phyloP scores from a whole-genome alignment of 1,140 invertebrate species.

The Bacillus rossius region DNA sequence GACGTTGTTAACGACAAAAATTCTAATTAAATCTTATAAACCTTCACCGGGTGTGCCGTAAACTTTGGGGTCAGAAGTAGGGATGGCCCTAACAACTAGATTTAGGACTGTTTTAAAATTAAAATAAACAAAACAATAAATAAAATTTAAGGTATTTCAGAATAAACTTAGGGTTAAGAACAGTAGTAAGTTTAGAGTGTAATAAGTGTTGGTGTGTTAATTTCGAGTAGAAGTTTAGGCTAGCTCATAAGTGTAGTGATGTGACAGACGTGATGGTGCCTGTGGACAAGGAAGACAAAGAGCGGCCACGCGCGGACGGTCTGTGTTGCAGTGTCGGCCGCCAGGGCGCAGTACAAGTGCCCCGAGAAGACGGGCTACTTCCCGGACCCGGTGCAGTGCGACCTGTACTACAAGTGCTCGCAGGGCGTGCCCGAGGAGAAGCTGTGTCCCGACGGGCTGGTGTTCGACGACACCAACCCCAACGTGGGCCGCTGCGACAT shows the following conservation, averaged over 20 bases:
- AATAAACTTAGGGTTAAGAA: too few species aligned
- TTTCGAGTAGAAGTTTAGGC: neutral
- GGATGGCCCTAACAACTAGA: too few species aligned
- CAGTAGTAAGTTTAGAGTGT: too few species aligned
- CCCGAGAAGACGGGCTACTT: slow-evolving; percentile 70
- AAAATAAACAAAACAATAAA: too few species aligned
- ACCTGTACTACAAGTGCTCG: slow-evolving; percentile 72
- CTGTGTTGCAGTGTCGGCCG: neutral
- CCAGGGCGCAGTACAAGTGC: slow-evolving; percentile 44
- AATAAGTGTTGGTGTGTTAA: neutral
- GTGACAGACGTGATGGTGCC: neutral
- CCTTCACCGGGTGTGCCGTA: too few species aligned
- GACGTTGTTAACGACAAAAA: too few species aligned
- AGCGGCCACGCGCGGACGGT: too few species aligned
- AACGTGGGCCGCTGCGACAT: slow-evolving; percentile 72
- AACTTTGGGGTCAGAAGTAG: too few species aligned
- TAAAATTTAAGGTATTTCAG: too few species aligned
- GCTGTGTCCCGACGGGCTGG: slow-evolving; percentile 74
- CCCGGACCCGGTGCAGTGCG: slow-evolving; percentile 70
- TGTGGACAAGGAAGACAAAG: too few species aligned
- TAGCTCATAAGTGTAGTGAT: neutral
- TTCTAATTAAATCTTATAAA: too few species aligned
- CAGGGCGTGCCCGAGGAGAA: slow-evolving; percentile 60
- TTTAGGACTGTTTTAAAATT: too few species aligned
- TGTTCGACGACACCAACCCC: slow-evolving; percentile 69